phyloP scores from a whole-genome alignment of 1,140 invertebrate genomes.

The Gryon sp. region DNA sequence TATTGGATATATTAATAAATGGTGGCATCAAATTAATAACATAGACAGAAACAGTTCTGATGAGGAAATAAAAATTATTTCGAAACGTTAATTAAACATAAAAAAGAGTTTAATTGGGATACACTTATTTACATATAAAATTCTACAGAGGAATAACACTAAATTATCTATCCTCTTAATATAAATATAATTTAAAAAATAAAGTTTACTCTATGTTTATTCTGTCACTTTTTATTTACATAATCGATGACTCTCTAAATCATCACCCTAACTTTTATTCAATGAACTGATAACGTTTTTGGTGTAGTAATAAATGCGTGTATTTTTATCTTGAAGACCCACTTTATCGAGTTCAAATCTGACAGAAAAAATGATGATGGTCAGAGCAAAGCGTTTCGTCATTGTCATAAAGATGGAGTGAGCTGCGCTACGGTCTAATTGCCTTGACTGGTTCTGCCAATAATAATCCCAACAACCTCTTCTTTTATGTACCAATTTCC shows the following conservation, averaged over 20 bases:
- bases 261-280: conserved; percentile 10
- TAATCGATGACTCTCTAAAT: background rate
- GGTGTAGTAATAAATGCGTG: background rate
- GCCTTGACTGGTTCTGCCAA: conserved; percentile 47
- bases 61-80: too few species aligned
- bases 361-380: conserved; percentile 69
- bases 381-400: conserved; percentile 65
- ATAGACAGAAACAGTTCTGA: too few species aligned
- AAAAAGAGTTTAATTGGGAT: too few species aligned
- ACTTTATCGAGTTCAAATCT: conserved; percentile 19
- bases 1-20: too few species aligned
- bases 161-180: too few species aligned
- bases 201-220: background rate
- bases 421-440: conserved; percentile 57
- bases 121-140: too few species aligned
- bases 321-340: background rate
- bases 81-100: too few species aligned
- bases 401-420: conserved; percentile 65
- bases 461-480: conserved; percentile 36
- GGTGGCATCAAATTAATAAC: too few species aligned
- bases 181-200: background rate
- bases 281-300: background rate
- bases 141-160: too few species aligned
- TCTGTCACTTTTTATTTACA: conserved; percentile 20
- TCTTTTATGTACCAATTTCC: conserved; percentile 40